Percentiles rank a stretch among this genome's conserved stretches.
phyloP scores from a whole-genome alignment of 2,797 vertebrate genomes.

The Taenioides sp. region DNA sequence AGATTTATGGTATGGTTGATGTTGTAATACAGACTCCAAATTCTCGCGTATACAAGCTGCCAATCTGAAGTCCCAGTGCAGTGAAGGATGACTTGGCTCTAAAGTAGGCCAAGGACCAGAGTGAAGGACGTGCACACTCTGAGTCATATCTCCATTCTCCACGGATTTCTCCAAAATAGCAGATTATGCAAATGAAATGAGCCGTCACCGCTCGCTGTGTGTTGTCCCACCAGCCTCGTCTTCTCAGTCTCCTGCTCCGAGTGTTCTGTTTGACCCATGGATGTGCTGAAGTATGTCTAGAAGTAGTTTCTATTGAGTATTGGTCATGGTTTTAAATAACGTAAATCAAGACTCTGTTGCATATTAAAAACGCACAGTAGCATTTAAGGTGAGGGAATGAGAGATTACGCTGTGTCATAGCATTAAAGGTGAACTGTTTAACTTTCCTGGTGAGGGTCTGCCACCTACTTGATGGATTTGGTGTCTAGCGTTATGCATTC shows the following conservation, averaged over 20 bases:
- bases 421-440: no score
- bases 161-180: constrained; percentile 70
- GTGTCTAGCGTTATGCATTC: no score
- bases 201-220: constrained; percentile 47
- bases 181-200: constrained; percentile 71
- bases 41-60: constrained; percentile 37
- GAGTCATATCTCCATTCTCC: constrained; percentile 65
- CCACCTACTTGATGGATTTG: no score
- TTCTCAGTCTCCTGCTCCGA: constrained; percentile 19
- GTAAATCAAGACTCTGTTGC: no score
- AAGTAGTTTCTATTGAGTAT: neutral
- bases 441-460: no score
- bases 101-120: constrained; percentile 75
- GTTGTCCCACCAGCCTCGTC: constrained; percentile 38
- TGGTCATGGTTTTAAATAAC: neutral
- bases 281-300: neutral
- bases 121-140: constrained; percentile 54
- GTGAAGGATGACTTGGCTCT: constrained; percentile 67
- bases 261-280: constrained; percentile 48
- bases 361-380: no score
- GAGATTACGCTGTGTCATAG: no score
- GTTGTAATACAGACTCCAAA: constrained; percentile 50
- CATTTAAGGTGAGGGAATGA: no score
- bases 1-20: constrained; percentile 58
- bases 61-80: constrained; percentile 47